A percentile compares a stretch with the other conserved stretches of the same genome.
These are phyloP conservation scores for Lagodon rhomboides DNA, from an alignment of 2,797 vertebrate genomes.

Conservation along the genomic window DNA sequence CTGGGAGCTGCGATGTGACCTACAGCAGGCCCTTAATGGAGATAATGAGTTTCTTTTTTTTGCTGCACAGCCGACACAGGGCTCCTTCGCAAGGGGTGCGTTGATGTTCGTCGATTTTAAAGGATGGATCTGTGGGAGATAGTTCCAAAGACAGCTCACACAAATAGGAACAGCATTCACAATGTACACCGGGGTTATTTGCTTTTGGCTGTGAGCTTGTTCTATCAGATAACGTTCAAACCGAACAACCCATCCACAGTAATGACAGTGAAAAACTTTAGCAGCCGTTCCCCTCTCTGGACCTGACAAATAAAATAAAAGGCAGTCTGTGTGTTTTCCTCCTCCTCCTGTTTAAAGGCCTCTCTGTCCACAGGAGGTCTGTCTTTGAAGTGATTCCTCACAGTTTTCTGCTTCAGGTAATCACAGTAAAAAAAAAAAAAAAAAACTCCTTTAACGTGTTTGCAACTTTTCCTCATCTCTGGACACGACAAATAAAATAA, in stretches of 20 bases:
- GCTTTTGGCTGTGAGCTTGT: background rate
- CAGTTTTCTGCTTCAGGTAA: background rate
- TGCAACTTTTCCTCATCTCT: background rate
- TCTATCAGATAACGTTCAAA: background rate
- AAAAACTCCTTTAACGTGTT: background rate
- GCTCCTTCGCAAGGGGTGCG: background rate
- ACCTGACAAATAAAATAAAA: background rate
- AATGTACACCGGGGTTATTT: background rate
- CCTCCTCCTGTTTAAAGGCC: no score
- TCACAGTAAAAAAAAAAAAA: background rate
- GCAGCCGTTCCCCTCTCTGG: background rate
- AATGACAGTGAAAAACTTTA: background rate
- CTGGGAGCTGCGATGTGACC: slow-evolving; percentile 13
- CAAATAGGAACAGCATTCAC: background rate
- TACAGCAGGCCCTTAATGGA: slow-evolving; percentile 2
- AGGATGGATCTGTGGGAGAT: background rate
- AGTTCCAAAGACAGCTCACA: background rate
- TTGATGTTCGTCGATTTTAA: background rate
- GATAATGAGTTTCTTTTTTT: slow-evolving; percentile 15
- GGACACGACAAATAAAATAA: background rate
- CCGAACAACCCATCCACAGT: background rate
- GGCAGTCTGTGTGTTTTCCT: background rate
- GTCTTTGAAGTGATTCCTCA: background rate
- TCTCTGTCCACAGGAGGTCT: slow-evolving; percentile 3
- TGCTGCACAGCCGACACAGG: background rate